Evolutionary conservation across 1,140 invertebrate species (phyloP), one percentile per base, ranked within the genome.

Genomic region (Cephus cinctus): DNA sequence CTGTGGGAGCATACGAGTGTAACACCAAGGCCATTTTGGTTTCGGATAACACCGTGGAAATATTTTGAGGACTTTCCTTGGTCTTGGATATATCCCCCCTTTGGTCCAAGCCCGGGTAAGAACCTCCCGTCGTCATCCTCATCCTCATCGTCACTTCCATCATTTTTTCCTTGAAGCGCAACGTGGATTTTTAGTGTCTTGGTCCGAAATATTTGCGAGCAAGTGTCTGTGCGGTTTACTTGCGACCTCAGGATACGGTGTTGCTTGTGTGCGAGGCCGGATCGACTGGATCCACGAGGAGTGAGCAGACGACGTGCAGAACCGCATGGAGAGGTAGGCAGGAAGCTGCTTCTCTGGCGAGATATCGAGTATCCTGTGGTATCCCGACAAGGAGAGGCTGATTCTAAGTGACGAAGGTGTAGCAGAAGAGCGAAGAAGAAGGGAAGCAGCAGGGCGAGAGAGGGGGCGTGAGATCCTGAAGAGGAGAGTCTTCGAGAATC

Each of bases 31-130:
- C 30, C 11, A 22, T 30, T 6, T 16, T 47, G 30, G 27, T 4
- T 31, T 12, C 45, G 32, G 20, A 22, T 25, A 44, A 43, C 43
- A 38, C 23, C 14, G 14, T 5, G 36, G 36, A 16, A 48, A 47
- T 45, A 27, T 23, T 31, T 50, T 27, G 43, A 30, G 23, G 36
- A 48, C 40, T 49, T 53, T 54, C 58, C 58, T 61, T n/a, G 57
- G 58, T 45, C 57, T 61, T 61, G 59, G 59, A 61, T 57, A 62
- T 58, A 62, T 30, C 11, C 27, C 25, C 15, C 41, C 49, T 32
- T 61, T 61, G 58, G 59, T 61, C 59, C 60, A 61, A 63, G 59
- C 52, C 59, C 55, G 48, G 47, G 56, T 38, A 41, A 44, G 47
- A 21, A 34, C 42, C 31, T 44, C 38, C 32, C 42, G 34, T 45